These are phyloP conservation scores for Piezodorus guildinii DNA, from an alignment of 1,140 invertebrate genomes.

Conservation along the genomic window DNA sequence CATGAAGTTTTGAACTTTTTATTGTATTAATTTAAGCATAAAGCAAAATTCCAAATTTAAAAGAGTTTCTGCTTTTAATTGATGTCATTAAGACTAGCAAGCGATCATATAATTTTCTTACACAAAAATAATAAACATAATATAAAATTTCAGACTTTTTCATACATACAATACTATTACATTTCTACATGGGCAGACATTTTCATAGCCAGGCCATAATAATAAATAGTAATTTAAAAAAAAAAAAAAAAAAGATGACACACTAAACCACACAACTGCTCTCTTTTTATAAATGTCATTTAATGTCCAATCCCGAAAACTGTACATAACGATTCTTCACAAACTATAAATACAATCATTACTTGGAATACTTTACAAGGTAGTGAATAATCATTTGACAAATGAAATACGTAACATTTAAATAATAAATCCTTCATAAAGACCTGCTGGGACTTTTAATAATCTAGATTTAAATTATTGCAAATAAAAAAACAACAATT, in stretches of 20 bases:
- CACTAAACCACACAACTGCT: not conserved
- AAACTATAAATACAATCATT: too few species aligned
- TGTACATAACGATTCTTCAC: not conserved
- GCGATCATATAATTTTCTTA: not conserved
- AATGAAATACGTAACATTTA: too few species aligned
- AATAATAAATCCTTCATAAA: too few species aligned
- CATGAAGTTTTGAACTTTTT: not conserved
- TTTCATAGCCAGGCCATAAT: not conserved
- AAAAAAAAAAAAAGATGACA: not conserved
- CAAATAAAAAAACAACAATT: too few species aligned
- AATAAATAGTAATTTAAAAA: not conserved
- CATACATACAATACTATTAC: not conserved
- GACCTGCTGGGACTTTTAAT: too few species aligned
- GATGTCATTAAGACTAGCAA: conserved; percentile 13
- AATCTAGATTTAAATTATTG: too few species aligned
- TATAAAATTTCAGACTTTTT: conserved; percentile 11
- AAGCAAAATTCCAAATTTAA: conserved; percentile 2
- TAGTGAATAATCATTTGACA: too few species aligned
- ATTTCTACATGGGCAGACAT: not conserved
- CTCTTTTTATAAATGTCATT: not conserved
- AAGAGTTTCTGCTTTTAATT: not conserved
- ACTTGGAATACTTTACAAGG: too few species aligned
- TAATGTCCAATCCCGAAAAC: not conserved
- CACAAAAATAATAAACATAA: conserved; percentile 7
- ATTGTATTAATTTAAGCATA: conserved; percentile 12